These are phyloP conservation scores for Caenorhabditis remanei DNA, from an alignment of 1,140 invertebrate genomes.

Conservation along the genomic window DNA sequence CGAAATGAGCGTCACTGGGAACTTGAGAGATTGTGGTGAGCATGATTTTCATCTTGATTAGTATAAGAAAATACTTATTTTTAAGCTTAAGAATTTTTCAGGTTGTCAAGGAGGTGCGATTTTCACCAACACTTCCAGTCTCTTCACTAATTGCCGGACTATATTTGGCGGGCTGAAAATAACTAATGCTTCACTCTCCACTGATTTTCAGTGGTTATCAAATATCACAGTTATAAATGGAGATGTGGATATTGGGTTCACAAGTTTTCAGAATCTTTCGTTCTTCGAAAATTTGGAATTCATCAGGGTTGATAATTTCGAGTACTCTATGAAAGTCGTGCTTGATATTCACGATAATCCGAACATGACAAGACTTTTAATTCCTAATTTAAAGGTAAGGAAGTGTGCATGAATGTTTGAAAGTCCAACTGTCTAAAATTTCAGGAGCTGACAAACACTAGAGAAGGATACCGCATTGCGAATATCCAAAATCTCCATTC, in stretches of 20 bases:
- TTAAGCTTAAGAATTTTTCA: background rate
- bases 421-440: background rate
- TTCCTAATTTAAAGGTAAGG: too few species aligned
- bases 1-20: background rate
- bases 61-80: background rate
- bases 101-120: background rate
- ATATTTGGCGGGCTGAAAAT: background rate
- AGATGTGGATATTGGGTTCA: background rate
- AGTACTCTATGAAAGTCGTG: background rate
- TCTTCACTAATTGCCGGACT: background rate
- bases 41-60: background rate
- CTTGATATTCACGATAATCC: slow-evolving; percentile 3
- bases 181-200: background rate
- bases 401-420: background rate
- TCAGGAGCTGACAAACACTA: background rate
- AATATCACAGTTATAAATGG: background rate
- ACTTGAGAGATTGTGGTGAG: background rate
- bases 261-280: background rate
- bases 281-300: background rate
- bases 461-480: background rate
- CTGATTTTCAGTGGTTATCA: background rate
- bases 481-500: background rate
- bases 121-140: background rate
- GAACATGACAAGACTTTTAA: background rate
- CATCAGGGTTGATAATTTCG: background rate